These are phyloP conservation scores for Entomyzon cyanotis DNA, from an alignment of 2,113 vertebrate species.

Conservation along the genomic window DNA sequence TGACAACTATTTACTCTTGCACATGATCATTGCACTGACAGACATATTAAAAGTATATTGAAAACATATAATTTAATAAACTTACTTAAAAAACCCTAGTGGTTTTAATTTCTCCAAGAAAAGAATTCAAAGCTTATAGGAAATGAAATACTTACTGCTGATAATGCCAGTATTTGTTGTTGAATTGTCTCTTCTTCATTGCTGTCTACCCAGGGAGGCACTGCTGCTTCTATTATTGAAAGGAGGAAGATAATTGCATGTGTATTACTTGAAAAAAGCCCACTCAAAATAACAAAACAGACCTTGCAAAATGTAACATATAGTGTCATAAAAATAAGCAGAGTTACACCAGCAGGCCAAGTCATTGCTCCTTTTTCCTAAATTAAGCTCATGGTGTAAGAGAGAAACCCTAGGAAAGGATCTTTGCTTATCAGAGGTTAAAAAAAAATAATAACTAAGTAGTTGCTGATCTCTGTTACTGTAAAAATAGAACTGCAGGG, in stretches of 20 bases:
- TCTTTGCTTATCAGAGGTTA: neutral
- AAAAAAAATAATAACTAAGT: neutral
- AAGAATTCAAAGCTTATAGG: neutral
- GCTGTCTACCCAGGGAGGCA: constrained; percentile 96
- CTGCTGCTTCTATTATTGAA: constrained; percentile 82
- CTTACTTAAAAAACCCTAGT: neutral
- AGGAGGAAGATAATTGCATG: neutral
- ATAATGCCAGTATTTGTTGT: constrained; percentile 94
- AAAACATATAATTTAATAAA: neutral
- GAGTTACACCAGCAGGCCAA: neutral
- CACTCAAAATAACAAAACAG: neutral
- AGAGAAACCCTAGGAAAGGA: neutral
- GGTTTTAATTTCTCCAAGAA: neutral
- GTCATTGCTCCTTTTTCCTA: neutral
- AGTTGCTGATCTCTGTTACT: neutral
- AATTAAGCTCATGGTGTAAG: neutral
- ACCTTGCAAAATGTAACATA: neutral
- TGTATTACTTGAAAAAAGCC: neutral
- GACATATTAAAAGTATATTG: neutral
- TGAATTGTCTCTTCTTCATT: constrained; percentile 97
- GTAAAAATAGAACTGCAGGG: neutral
- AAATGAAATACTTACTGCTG: constrained; percentile 83
- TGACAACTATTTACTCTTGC: neutral
- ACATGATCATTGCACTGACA: neutral
- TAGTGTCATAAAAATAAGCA: neutral